Conservation (phyloP, 2,888 invertebrate species). For the Idaea biselata region DNA sequence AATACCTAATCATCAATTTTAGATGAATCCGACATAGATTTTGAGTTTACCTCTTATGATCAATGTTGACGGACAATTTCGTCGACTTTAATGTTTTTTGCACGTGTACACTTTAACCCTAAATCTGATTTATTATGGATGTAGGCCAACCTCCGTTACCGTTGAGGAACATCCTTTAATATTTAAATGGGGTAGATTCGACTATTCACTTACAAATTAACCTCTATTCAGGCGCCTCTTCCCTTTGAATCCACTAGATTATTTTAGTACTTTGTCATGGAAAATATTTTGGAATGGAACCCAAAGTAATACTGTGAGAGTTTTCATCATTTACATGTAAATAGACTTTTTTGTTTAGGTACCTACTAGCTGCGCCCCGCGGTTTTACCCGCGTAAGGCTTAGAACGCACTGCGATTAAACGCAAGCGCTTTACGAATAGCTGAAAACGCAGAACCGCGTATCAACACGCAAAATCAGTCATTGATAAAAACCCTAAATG, state of each 20-base stretch:
- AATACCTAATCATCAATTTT: too few relatives aligned
- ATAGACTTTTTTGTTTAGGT: neutral
- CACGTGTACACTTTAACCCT: slow-evolving; percentile 2
- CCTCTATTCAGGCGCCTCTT: slow-evolving; percentile 12
- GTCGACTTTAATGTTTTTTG: neutral
- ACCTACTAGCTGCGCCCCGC: too few relatives aligned
- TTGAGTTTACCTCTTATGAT: too few relatives aligned
- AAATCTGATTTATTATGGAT: slow-evolving; percentile 46
- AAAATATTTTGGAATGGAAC: neutral
- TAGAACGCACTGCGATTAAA: too few relatives aligned
- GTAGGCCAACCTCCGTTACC: slow-evolving; percentile 35
- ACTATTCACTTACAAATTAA: slow-evolving; percentile 28
- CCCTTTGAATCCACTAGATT: neutral
- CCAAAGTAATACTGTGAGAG: neutral
- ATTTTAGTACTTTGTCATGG: neutral
- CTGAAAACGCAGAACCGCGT: too few relatives aligned
- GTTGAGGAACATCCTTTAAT: slow-evolving; percentile 43
- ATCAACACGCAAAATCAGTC: too few relatives aligned
- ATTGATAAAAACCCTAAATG: too few relatives aligned
- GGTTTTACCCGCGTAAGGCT: too few relatives aligned
- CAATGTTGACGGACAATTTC: neutral
- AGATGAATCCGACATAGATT: too few relatives aligned
- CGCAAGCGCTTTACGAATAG: too few relatives aligned
- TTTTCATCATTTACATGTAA: neutral
- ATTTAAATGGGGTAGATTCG: slow-evolving; percentile 36